Evolutionary conservation across 2,113 vertebrate species (phyloP).

Genomic region (Spea multiplicata): DNA sequence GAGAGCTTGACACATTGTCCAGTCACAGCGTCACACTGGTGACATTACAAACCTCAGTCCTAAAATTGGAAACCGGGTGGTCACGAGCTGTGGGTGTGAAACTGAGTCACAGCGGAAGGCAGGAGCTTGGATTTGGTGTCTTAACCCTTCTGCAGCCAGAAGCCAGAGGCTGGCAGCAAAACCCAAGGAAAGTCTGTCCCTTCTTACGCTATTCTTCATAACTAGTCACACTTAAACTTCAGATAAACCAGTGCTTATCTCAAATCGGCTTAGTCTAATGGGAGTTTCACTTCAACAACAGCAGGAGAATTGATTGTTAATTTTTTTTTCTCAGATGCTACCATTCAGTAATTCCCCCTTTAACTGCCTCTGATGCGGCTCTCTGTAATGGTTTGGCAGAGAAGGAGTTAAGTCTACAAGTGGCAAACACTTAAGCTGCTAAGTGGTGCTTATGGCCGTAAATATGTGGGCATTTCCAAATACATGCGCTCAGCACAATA

Average conservation of each 20-base stretch:
- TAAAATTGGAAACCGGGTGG: slow-evolving; percentile 5
- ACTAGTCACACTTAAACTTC: too few species aligned
- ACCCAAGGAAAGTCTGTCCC: neutral
- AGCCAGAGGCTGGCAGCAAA: neutral
- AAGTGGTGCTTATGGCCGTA: neutral
- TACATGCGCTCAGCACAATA: neutral
- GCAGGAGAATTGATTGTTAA: too few species aligned
- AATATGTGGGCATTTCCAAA: slow-evolving; percentile 12
- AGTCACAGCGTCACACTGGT: slow-evolving; percentile 17
- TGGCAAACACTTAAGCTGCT: neutral
- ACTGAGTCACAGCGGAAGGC: slow-evolving; percentile 27
- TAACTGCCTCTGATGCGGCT: too few species aligned
- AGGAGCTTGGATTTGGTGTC: neutral
- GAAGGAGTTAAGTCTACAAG: neutral
- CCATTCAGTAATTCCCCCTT: too few species aligned
- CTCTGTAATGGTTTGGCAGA: too few species aligned
- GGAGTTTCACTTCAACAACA: too few species aligned
- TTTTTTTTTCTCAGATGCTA: too few species aligned
- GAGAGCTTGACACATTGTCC: slow-evolving; percentile 5
- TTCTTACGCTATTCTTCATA: neutral
- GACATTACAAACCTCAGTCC: neutral
- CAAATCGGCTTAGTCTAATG: too few species aligned
- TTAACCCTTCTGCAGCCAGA: neutral
- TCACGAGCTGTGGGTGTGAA: slow-evolving; percentile 27
- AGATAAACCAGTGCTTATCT: too few species aligned